phyloP scores from a whole-genome alignment of 37 sponge, comb jelly and placozoan genomes.

The Hexactinellida sp. region DNA sequence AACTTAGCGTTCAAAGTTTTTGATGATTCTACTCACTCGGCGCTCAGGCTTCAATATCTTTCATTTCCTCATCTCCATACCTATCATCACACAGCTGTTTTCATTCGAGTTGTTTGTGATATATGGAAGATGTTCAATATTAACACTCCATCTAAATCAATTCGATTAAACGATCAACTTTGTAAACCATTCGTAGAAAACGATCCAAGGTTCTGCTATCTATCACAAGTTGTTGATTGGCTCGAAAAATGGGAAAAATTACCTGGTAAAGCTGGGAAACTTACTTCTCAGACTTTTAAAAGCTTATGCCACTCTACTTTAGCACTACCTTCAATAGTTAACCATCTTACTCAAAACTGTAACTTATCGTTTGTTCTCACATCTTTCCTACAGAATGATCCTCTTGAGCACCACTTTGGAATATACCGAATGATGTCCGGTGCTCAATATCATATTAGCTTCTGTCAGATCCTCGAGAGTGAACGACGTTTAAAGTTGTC shows the following conservation, averaged over 20 bases:
- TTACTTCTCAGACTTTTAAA: background rate
- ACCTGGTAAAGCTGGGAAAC: background rate
- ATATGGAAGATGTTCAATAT: background rate
- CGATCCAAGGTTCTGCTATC: background rate
- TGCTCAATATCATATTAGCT: conserved; percentile 15
- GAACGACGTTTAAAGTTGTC: background rate
- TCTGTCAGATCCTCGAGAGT: background rate
- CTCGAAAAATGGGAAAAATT: background rate
- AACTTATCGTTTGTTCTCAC: background rate
- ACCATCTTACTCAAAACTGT: background rate
- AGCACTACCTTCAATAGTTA: background rate
- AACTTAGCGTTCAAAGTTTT: background rate
- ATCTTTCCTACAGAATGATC: background rate
- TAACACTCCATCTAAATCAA: background rate
- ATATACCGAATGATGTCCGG: conserved; percentile 5
- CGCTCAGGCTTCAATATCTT: background rate
- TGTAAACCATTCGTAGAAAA: background rate
- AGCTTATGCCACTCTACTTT: background rate
- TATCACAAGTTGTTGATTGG: background rate
- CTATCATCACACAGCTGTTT: background rate
- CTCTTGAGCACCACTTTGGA: background rate
- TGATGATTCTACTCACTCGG: background rate
- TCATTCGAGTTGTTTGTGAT: background rate
- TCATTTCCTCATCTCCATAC: background rate
- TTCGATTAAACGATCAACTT: background rate